These are phyloP conservation scores for Frieseomelitta varia DNA, from an alignment of 1,140 invertebrate species.

Conservation along the genomic window DNA sequence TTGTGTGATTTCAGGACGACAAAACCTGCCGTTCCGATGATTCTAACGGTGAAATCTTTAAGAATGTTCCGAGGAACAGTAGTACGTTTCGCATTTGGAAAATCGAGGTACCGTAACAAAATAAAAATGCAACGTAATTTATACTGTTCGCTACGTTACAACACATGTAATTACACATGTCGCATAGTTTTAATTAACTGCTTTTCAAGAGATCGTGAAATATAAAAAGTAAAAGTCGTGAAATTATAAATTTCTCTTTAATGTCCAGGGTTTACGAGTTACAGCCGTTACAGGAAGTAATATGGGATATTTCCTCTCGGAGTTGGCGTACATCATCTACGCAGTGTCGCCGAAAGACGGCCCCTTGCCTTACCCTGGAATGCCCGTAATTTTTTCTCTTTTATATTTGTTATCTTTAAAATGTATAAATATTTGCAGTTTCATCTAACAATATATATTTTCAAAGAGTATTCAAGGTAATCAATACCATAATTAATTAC, in stretches of 20 bases:
- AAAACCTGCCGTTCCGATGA: conserved; percentile 78
- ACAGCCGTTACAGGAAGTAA: conserved; percentile 89
- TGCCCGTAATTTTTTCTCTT: conserved; percentile 71
- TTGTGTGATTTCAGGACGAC: conserved; percentile 71
- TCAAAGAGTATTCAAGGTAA: neutral
- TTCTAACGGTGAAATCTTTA: conserved; percentile 84
- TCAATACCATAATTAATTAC: no score
- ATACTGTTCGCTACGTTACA: neutral
- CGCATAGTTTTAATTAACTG: neutral
- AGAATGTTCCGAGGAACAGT: conserved; percentile 87
- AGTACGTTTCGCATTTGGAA: conserved; percentile 91
- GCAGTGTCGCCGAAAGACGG: conserved; percentile 86
- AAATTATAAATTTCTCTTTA: conserved; percentile 15
- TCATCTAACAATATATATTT: neutral
- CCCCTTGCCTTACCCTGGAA: conserved; percentile 77
- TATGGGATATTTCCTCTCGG: conserved; percentile 93
- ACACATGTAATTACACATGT: neutral
- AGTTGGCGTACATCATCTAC: conserved; percentile 93
- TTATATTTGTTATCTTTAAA: neutral
- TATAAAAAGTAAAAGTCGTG: conserved; percentile 16
- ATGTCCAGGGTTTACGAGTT: conserved; percentile 87
- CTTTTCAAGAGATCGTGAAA: neutral
- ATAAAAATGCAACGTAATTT: neutral
- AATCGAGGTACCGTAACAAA: conserved; percentile 84
- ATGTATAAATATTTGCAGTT: neutral